A percentile compares a stretch with the other conserved stretches of the same genome.
These are phyloP conservation scores for Lydus trimaculatus DNA, from an alignment of 2,888 invertebrate species.

Conservation along the genomic window DNA sequence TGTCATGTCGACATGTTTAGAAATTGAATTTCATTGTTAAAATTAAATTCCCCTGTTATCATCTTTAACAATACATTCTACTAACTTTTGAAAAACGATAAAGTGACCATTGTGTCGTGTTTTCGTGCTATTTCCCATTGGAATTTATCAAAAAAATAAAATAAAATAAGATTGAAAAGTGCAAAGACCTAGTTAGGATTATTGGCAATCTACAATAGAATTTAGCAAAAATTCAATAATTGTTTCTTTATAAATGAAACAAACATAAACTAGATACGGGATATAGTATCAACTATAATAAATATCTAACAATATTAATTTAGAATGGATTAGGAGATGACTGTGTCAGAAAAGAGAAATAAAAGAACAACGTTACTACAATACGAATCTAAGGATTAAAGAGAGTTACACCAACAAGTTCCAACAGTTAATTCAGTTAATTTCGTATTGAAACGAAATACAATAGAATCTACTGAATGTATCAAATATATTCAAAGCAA, in stretches of 20 bases:
- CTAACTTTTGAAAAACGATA: not conserved
- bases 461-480: not conserved
- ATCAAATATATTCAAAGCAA: not conserved
- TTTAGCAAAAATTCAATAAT: not conserved
- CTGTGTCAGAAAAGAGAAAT: not conserved
- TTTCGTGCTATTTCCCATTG: not conserved
- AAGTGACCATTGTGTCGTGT: not conserved
- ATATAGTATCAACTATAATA: not conserved
- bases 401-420: not conserved
- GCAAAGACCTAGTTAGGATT: not conserved
- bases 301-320: not conserved
- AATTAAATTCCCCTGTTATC: not conserved
- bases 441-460: not conserved
- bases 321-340: not conserved
- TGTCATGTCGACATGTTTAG: not conserved
- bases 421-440: not conserved
- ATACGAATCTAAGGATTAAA: not conserved
- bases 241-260: too few species aligned
- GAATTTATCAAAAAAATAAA: not conserved
- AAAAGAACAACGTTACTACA: not conserved
- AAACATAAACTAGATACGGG: too few species aligned
- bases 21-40: constrained; percentile 3
- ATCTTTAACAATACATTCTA: not conserved
- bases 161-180: not conserved
- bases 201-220: not conserved